Conservation (phyloP, 2,113 vertebrate species). For the Ceuthmochares aereus region DNA sequence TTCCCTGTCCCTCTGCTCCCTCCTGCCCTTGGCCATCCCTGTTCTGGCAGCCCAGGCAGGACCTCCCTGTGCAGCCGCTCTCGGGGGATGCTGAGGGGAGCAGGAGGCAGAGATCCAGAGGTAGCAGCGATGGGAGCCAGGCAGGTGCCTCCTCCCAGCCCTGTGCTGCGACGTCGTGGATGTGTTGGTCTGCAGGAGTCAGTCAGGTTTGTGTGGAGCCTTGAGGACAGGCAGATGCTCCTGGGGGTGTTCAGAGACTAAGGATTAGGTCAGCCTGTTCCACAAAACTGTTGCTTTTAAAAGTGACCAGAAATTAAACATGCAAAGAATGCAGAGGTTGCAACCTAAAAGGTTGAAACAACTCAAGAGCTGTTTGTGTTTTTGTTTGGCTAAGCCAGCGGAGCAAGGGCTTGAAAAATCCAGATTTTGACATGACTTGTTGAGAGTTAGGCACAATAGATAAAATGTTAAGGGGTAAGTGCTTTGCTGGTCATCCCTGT, state of each 20-base stretch:
- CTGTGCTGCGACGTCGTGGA: not conserved
- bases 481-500: not conserved
- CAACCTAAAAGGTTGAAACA: not conserved
- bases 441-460: not conserved
- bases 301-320: not conserved
- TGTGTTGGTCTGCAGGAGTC: fast-evolving
- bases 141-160: not conserved
- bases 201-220: not conserved
- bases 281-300: not conserved
- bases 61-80: not conserved
- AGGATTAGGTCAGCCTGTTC: not conserved
- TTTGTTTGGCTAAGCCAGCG: not conserved
- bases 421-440: fast-evolving
- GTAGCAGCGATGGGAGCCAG: not conserved
- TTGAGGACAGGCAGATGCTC: not conserved
- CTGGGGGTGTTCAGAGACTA: not conserved
- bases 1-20: not conserved
- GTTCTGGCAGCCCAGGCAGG: not conserved
- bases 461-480: not conserved
- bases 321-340: not conserved
- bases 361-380: not conserved
- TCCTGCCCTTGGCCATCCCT: not conserved
- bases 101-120: fast-evolving
- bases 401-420: not conserved
- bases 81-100: not conserved